Conservation (phyloP, 2,113 vertebrate genomes). For the Nannospalax galili region DNA sequence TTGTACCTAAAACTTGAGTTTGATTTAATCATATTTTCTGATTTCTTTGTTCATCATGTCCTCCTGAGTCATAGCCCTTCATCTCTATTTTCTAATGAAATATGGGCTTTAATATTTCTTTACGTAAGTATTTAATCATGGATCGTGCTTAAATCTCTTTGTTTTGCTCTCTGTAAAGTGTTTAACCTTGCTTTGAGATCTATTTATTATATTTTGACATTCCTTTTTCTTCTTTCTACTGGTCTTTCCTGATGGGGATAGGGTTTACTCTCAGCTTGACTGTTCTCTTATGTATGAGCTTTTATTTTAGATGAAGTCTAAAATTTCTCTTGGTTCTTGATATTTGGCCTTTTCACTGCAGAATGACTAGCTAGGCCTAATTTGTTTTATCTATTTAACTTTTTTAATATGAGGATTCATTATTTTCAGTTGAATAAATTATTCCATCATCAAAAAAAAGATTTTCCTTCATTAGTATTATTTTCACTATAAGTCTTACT, state of each 20-base stretch:
- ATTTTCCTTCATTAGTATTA: neutral
- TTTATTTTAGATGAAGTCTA: neutral
- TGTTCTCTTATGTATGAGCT: neutral
- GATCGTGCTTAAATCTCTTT: neutral
- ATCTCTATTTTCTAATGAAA: slow-evolving; percentile 4
- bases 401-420: neutral
- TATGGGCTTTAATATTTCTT: neutral
- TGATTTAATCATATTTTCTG: neutral
- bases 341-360: neutral
- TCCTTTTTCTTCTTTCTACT: neutral
- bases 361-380: neutral
- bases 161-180: neutral
- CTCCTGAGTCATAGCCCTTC: neutral
- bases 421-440: neutral
- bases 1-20: neutral
- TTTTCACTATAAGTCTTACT: slow-evolving; percentile 17
- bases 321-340: neutral
- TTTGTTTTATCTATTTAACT: neutral
- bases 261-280: neutral
- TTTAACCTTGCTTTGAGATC: neutral
- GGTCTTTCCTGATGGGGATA: neutral
- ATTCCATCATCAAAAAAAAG: slow-evolving; percentile 11
- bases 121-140: neutral
- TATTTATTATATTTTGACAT: neutral
- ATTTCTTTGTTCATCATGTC: neutral